Evolutionary conservation across 92 coral and sea anemone genomes (phyloP).

Genomic region (Palythoa caribaeorum): DNA sequence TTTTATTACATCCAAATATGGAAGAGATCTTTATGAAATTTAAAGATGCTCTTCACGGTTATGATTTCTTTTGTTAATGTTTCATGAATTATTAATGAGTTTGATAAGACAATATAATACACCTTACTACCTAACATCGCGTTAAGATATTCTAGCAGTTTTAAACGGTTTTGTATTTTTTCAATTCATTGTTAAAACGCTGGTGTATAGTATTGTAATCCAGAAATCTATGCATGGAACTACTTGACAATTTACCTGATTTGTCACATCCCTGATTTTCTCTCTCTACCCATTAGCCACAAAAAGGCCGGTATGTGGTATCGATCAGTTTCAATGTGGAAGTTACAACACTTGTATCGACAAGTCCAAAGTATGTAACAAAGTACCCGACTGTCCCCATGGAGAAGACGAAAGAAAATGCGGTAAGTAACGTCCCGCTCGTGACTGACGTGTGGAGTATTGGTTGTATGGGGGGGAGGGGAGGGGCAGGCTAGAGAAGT

Average conservation of each 20-base stretch:
- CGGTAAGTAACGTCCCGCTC: slow-evolving; percentile 64
- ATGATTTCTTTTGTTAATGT: too few relatives aligned
- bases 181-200: background rate
- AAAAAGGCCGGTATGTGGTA: slow-evolving; percentile 60
- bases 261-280: background rate
- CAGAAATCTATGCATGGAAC: background rate
- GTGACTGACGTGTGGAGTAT: background rate
- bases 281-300: slow-evolving; percentile 50
- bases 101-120: too few relatives aligned
- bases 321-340: slow-evolving; percentile 77
- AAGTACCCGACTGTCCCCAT: slow-evolving; percentile 81
- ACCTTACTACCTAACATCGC: too few relatives aligned
- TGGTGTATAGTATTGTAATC: background rate
- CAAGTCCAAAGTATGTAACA: slow-evolving; percentile 78
- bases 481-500: background rate
- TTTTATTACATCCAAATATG: too few relatives aligned
- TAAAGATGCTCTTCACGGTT: too few relatives aligned
- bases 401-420: slow-evolving; percentile 91
- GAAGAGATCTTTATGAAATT: too few relatives aligned
- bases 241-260: background rate
- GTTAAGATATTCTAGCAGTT: background rate
- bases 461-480: background rate
- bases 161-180: background rate
- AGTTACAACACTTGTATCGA: slow-evolving; percentile 75
- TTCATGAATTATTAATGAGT: too few relatives aligned